phyloP scores from a whole-genome alignment of 2,888 invertebrate species.

The Nomada ruficornis region DNA sequence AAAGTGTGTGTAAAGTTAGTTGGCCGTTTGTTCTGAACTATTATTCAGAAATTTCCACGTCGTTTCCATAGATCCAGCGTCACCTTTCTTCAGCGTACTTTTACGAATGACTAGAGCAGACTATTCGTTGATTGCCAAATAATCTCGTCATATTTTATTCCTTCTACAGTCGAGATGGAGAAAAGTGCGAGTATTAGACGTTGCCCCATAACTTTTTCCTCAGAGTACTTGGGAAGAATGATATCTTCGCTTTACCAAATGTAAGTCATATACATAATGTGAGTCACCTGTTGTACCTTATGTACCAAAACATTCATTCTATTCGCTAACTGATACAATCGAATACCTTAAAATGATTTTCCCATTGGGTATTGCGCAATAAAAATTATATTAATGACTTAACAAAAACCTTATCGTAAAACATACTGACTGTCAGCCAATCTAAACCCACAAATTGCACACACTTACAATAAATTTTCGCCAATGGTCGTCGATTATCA shows the following conservation, averaged over 20 bases:
- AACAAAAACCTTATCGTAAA: no score
- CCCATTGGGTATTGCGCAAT: no score
- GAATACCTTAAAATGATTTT: no score
- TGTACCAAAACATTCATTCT: no score
- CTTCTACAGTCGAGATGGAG: background rate
- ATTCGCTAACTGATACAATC: no score
- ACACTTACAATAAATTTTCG: no score
- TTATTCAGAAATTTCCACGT: slow-evolving; percentile 8
- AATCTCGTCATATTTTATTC: slow-evolving; percentile 24
- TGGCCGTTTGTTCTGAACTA: background rate
- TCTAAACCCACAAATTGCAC: no score
- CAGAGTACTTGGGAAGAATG: background rate
- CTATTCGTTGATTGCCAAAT: slow-evolving; percentile 28
- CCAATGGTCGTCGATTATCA: slow-evolving; percentile 2
- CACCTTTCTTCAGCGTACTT: background rate
- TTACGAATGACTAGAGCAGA: slow-evolving; percentile 27
- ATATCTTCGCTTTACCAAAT: slow-evolving; percentile 18
- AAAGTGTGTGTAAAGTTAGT: background rate
- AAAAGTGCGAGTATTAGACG: slow-evolving; percentile 6
- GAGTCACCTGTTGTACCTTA: no score
- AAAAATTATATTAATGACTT: no score
- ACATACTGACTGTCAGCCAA: no score
- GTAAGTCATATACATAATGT: background rate
- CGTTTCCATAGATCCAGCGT: background rate
- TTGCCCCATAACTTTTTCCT: slow-evolving; percentile 6